phyloP scores from a whole-genome alignment of 1,140 invertebrate species.

The Sitodiplosis mosellana region DNA sequence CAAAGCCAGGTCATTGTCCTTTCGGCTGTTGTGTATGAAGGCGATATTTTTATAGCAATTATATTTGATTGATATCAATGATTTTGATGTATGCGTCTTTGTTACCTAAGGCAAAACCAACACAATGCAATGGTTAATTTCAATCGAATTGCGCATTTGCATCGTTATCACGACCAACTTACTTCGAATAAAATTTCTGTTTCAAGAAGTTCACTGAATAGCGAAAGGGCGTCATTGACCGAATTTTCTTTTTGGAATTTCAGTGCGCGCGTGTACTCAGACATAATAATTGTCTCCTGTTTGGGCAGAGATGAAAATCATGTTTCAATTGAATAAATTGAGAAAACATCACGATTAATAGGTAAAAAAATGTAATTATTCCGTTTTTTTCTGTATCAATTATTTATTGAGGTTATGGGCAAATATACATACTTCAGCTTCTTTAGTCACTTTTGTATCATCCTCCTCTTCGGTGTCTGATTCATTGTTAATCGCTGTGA shows the following conservation, averaged over 20 bases:
- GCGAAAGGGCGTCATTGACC: conserved; percentile 3
- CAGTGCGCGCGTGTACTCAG: conserved; percentile 9
- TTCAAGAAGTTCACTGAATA: conserved; percentile 6
- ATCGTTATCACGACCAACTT: not conserved
- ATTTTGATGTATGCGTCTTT: conserved; percentile 5
- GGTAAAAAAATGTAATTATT: no score
- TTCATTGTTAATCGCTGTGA: no score
- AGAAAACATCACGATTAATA: no score
- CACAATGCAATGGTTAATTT: not conserved
- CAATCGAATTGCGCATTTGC: not conserved
- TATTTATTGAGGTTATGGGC: not conserved
- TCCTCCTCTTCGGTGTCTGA: not conserved
- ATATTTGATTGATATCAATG: conserved; percentile 42
- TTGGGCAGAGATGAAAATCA: not conserved
- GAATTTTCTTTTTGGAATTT: conserved; percentile 6
- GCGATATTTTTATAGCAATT: conserved; percentile 55
- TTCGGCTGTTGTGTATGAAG: conserved; percentile 31
- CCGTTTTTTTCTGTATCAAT: no score
- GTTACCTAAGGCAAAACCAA: not conserved
- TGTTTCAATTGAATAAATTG: not conserved
- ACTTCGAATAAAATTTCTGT: conserved; percentile 8
- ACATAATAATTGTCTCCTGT: conserved; percentile 9
- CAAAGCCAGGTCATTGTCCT: conserved; percentile 34
- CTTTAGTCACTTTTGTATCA: conserved; percentile 6
- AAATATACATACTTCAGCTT: conserved; percentile 6